A percentile compares a stretch with the other conserved stretches of the same genome.
Evolutionary conservation across 2,888 invertebrate species (phyloP).

Genomic region (Diarsia dahlii): DNA sequence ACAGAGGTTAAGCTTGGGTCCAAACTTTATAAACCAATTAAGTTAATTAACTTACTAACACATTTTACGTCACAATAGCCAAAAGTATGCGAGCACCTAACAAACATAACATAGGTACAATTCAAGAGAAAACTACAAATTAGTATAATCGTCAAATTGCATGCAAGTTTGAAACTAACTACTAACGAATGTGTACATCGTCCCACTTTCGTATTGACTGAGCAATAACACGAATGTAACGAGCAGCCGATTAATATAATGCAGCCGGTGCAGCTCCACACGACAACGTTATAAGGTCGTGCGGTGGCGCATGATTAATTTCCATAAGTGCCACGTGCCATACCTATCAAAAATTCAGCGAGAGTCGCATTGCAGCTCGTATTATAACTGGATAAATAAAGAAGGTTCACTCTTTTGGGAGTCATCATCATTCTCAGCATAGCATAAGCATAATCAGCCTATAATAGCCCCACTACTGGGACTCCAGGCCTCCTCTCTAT

Average conservation of each 20-base stretch:
- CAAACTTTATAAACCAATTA: not conserved
- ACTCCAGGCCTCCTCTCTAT: too few species aligned
- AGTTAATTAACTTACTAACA: not conserved
- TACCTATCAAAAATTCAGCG: slow-evolving; percentile 37
- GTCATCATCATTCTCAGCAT: not conserved
- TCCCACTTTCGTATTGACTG: slow-evolving; percentile 14
- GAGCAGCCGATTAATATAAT: slow-evolving; percentile 29
- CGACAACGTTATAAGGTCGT: slow-evolving; percentile 17
- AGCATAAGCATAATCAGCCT: too few species aligned
- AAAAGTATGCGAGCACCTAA: not conserved
- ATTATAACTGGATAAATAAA: not conserved
- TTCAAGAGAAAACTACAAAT: not conserved
- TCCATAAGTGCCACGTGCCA: slow-evolving; percentile 26
- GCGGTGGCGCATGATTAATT: slow-evolving; percentile 41
- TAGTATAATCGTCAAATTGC: not conserved
- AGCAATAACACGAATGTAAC: slow-evolving; percentile 31
- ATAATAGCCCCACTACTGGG: too few species aligned
- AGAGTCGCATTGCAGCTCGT: not conserved
- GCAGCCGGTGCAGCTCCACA: slow-evolving; percentile 24
- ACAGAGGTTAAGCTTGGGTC: not conserved
- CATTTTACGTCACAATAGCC: not conserved
- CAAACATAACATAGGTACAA: not conserved
- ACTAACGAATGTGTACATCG: not conserved
- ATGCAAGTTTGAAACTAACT: slow-evolving; percentile 11
- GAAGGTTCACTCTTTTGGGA: not conserved